These are phyloP conservation scores for Acanthosepion esculentum DNA, from an alignment of 2,888 invertebrate genomes.

Conservation along the genomic window DNA sequence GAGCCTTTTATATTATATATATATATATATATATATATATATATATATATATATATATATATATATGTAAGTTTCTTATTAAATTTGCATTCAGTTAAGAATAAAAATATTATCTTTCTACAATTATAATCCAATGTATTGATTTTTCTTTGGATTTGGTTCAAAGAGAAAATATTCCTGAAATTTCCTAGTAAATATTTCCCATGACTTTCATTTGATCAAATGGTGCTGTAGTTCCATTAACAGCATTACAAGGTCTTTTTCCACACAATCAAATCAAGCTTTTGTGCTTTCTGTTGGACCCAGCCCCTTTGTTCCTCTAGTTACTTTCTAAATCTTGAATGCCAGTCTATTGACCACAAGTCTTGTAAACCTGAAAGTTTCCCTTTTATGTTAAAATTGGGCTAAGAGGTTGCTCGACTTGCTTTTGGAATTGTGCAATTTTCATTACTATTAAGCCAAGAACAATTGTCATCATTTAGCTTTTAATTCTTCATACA, in stretches of 20 bases:
- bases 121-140: no score
- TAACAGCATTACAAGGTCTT: not conserved
- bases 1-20: no score
- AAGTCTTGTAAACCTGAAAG: not conserved
- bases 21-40: no score
- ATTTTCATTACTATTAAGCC: slow-evolving; percentile 33
- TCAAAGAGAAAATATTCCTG: not conserved
- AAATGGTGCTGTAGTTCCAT: not conserved
- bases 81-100: no score
- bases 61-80: no score
- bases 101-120: no score
- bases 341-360: slow-evolving; percentile 9
- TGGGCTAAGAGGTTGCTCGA: slow-evolving; percentile 14
- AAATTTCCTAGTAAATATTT: not conserved
- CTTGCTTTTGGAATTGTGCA: not conserved
- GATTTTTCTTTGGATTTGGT: not conserved
- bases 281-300: not conserved
- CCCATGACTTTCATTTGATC: not conserved
- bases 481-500: not conserved
- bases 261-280: not conserved
- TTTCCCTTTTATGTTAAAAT: not conserved
- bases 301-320: not conserved
- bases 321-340: not conserved
- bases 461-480: slow-evolving; percentile 20
- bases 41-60: no score